phyloP scores from a whole-genome alignment of 2,888 invertebrate genomes.

The Malachius bipustulatus region DNA sequence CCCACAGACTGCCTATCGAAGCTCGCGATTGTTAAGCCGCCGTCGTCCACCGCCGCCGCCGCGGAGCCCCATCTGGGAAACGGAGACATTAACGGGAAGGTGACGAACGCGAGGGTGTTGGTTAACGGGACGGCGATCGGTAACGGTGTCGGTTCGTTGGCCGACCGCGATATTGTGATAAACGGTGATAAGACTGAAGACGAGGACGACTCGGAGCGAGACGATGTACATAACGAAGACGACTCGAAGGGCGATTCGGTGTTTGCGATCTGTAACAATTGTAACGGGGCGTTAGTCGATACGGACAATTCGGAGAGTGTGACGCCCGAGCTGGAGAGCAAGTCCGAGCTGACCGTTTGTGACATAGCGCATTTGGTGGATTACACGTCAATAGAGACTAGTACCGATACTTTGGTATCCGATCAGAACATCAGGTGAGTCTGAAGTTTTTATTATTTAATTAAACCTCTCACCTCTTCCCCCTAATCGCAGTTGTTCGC shows the following conservation, averaged over 20 bases:
- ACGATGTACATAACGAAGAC: neutral
- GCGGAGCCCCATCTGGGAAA: too few species aligned
- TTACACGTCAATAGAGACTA: slow-evolving; percentile 37
- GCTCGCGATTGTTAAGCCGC: neutral
- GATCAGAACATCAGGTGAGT: slow-evolving; percentile 27
- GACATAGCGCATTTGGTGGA: slow-evolving; percentile 12
- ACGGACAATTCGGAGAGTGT: slow-evolving; percentile 28
- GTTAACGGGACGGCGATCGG: neutral
- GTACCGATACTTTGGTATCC: slow-evolving; percentile 43
- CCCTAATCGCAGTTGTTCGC: neutral
- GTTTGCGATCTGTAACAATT: neutral
- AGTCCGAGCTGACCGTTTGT: slow-evolving; percentile 28
- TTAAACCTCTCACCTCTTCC: too few species aligned
- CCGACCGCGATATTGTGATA: slow-evolving; percentile 24
- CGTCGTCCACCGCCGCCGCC: neutral
- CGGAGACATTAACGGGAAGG: too few species aligned
- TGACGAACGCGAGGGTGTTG: too few species aligned
- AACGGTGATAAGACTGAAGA: slow-evolving; percentile 23
- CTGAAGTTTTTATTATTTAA: slow-evolving; percentile 13
- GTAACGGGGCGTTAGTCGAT: slow-evolving; percentile 19
- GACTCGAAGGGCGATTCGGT: neutral
- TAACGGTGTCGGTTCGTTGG: neutral
- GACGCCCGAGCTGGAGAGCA: slow-evolving; percentile 24
- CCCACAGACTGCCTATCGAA: neutral
- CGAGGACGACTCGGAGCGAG: slow-evolving; percentile 8